A percentile compares a stretch with the other conserved stretches of the same genome.
Conservation (phyloP, 1,140 invertebrate species). For the Habropoda laboriosa region DNA sequence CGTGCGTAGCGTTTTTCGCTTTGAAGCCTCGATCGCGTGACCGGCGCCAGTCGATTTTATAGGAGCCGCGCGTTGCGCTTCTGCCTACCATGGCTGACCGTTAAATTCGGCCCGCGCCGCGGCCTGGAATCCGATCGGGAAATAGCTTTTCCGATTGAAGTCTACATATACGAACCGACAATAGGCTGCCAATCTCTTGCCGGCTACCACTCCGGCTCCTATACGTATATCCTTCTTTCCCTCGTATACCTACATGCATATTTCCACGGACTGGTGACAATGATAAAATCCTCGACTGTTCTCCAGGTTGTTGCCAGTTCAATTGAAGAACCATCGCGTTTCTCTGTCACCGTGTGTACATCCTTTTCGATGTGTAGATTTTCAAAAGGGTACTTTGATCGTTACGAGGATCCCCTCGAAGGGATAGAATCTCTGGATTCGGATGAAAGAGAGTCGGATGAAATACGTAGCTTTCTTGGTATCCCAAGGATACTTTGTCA, state of each 20-base stretch:
- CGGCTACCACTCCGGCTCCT: conserved; percentile 23
- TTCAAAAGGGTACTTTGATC: too few relatives aligned
- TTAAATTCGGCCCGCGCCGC: conserved; percentile 20
- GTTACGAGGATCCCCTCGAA: too few relatives aligned
- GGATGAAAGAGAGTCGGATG: too few relatives aligned
- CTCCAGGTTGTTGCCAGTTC: not conserved
- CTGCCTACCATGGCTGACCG: not conserved
- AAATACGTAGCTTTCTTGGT: too few relatives aligned
- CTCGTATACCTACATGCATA: not conserved
- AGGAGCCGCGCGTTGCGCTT: not conserved
- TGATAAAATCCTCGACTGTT: not conserved
- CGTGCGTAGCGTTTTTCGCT: not conserved
- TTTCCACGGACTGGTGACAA: not conserved
- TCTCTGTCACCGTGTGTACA: too few relatives aligned
- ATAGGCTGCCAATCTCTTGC: conserved; percentile 51
- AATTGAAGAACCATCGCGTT: not conserved
- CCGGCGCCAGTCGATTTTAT: conserved; percentile 40
- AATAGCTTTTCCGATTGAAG: conserved; percentile 61
- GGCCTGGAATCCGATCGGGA: conserved; percentile 53
- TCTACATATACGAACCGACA: conserved; percentile 52
- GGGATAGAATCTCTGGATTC: too few relatives aligned
- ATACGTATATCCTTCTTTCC: not conserved
- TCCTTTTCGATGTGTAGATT: too few relatives aligned
- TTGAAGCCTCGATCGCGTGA: not conserved
- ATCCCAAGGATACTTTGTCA: too few relatives aligned